Evolutionary conservation across 2,888 invertebrate genomes (phyloP), one percentile per base, ranked within the genome.

Genomic region (Drosophila maculinotata): DNA sequence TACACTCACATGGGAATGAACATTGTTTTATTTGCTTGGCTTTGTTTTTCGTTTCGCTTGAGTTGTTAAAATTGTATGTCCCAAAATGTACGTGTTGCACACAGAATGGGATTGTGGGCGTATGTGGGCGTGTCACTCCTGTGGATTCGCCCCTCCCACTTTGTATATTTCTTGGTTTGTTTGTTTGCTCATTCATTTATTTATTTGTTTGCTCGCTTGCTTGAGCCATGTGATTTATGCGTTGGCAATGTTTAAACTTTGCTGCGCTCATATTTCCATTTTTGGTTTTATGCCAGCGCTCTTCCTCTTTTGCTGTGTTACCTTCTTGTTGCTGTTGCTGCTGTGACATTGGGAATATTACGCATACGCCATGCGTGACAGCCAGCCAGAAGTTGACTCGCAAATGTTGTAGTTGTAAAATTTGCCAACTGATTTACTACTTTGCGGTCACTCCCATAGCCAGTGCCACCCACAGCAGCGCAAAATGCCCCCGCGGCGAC

Each of bases 31-130:
- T 66, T 66, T 73, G 49, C 56, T 41, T 59, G 56, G 56, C 59
- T 74, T 65, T 79, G 60, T 58, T 62, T 58, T 54, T 47, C 31
- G 44, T 48, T 54, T 57, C 51, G 41, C 49, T 63, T 30, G 47
- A 48, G 86, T 68, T 86, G 80, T 83, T 82, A 83, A 68, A 83
- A 76, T 79, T 75, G 76, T 79, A 79, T 85, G 84, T 52, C 58
- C 66, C 62, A 67, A 82, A 67, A 69, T 79, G 54, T 86, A 80
- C 80, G 86, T 86, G 79, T 79, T 76, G 59, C 71, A 51, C 60
- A 52, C 60, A 49, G 36, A 59, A 56, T 36, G 47, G 45, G 39
- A 33, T 31, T 38, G 6, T 17, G 42, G n/a, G 35, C 28, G 17
- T 10, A 20, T 20, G 20, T 28, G 28, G 42, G 41, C 57, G 64